Evolutionary conservation across 2,113 vertebrate genomes (phyloP), one percentile per base, ranked within the genome.

Genomic region (Phaethon lepturus): DNA sequence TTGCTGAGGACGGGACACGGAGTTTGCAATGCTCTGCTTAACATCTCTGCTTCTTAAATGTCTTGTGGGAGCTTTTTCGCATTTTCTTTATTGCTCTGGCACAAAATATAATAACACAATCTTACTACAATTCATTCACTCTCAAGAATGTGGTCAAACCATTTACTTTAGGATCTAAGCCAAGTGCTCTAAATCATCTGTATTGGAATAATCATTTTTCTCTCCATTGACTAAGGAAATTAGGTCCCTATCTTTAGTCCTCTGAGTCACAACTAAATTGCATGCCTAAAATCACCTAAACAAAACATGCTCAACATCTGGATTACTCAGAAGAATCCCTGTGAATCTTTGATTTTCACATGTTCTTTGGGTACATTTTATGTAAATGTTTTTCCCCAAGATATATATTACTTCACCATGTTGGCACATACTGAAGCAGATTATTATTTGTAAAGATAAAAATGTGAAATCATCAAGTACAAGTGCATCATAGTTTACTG

Each of bases 1-100:
- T 75, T 92, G 67, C 33, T 2, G 4, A 63, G 76, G 69, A 89
- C 60, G 44, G 52, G 22, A 50, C 23, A 72, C 2, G 22, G 60
- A 56, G 15, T 92, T 91, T 75, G 76, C 9, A 92, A 95, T 75
- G 92, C 76, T 95, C 83, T 75, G 40, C 31, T 96, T 87, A 95
- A 95, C 64, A 75, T 60, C 33, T 73, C n/a, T 76, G 45, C 40
- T 82, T 64, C 80, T 87, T 78, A 81, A 76, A 94, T 78, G 87
- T 9, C 47, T 77, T 86, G 55, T 1, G 0, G 3, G 60, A 86
- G 68, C 44, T 67, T 97, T 91, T 93, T 80, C 7, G 20, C 83
- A 71, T 83, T 90, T 88, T 84, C 69, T 71, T 94, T 93, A 86
- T 89, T 63, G 78, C 47, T 62, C 60, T 94, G 60, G 55, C n/a